Evolutionary conservation across 2,113 vertebrate genomes (phyloP).

Genomic region (Upupa epops): DNA sequence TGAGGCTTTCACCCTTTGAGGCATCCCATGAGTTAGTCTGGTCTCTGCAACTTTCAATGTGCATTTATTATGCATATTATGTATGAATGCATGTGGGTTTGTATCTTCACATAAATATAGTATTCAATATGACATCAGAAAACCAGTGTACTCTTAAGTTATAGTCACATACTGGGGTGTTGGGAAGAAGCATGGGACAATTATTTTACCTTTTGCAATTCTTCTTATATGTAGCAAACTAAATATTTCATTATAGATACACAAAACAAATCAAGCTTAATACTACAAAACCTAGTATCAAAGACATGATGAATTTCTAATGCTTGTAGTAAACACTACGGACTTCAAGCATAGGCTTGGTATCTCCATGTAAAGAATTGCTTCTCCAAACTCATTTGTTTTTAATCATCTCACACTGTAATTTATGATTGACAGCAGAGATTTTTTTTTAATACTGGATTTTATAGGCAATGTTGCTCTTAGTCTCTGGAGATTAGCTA

Average conservation of each 20-base stretch:
- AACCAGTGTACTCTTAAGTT: not conserved
- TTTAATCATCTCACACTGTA: not conserved
- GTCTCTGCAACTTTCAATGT: not conserved
- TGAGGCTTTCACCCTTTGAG: not conserved
- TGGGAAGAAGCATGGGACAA: not conserved
- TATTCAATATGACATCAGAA: not conserved
- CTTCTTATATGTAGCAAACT: not conserved
- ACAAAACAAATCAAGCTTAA: not conserved
- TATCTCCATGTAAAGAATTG: constrained; percentile 12
- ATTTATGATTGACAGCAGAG: not conserved
- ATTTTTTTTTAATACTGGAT: not conserved
- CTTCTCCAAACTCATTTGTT: not conserved
- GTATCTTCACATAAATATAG: not conserved
- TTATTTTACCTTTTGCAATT: not conserved
- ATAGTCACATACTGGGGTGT: not conserved
- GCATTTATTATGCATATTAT: not conserved
- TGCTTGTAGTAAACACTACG: not conserved
- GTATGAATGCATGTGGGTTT: not conserved
- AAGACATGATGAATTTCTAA: not conserved
- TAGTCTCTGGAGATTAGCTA: not conserved
- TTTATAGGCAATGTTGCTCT: not conserved
- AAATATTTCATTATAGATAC: not conserved
- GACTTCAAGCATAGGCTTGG: constrained; percentile 1
- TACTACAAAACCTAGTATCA: not conserved
- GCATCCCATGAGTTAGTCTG: not conserved